Percentiles rank a stretch among this genome's conserved stretches.
Evolutionary conservation across 2,888 invertebrate species (phyloP).

Genomic region (Agonopterix arenella): DNA sequence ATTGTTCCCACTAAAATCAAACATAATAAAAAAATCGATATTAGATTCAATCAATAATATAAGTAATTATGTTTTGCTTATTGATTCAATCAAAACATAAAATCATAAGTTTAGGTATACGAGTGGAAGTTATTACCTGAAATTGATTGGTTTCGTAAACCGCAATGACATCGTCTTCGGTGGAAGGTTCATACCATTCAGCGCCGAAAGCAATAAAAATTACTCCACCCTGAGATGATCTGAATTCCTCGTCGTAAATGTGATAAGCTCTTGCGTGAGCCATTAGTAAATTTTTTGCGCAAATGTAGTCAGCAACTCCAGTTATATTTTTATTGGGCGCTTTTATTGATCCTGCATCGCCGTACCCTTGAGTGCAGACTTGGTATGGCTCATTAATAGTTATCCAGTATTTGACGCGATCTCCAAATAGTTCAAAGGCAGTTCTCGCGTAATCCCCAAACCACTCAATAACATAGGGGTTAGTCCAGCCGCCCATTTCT

Average conservation of each 20-base stretch:
- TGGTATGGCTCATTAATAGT: constrained; percentile 74
- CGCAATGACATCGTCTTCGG: constrained; percentile 24
- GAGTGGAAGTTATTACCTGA: constrained; percentile 35
- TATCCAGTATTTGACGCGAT: constrained; percentile 69
- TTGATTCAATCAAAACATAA: too few species aligned
- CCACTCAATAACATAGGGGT: constrained; percentile 55
- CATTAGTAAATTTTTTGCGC: constrained; percentile 54
- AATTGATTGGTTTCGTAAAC: constrained; percentile 48
- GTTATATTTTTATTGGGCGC: constrained; percentile 41
- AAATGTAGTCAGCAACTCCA: constrained; percentile 57
- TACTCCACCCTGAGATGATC: constrained; percentile 25
- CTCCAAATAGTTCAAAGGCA: constrained; percentile 55
- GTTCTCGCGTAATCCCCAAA: constrained; percentile 60
- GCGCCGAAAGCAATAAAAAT: constrained; percentile 18
- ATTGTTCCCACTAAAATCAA: constrained; percentile 67
- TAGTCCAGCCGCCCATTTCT: constrained; percentile 71
- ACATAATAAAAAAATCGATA: neutral
- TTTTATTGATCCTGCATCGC: constrained; percentile 16
- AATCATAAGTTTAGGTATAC: too few species aligned
- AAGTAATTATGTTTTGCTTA: neutral
- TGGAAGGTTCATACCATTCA: constrained; percentile 40
- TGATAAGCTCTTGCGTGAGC: constrained; percentile 72
- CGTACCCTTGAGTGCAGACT: constrained; percentile 57
- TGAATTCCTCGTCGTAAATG: constrained; percentile 43
- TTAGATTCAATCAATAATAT: neutral